Percentiles rank a stretch among this genome's conserved stretches.
phyloP scores from a whole-genome alignment of 2,888 invertebrate species.

The Caenorhabditis sulstoni region DNA sequence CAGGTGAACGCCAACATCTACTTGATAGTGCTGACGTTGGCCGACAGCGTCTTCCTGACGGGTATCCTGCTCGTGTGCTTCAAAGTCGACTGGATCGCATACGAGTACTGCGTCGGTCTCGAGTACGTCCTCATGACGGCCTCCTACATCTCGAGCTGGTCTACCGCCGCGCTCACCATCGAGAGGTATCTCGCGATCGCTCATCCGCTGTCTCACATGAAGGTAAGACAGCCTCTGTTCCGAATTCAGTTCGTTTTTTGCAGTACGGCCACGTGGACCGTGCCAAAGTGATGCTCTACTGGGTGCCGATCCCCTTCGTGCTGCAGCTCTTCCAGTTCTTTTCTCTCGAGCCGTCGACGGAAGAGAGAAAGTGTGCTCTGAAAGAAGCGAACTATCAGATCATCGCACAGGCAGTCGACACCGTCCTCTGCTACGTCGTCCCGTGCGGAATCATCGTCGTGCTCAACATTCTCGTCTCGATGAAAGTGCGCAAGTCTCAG shows the following conservation, averaged over 20 bases:
- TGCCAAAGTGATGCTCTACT: constrained; percentile 71
- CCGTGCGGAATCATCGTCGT: constrained; percentile 78
- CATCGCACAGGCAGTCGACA: constrained; percentile 73
- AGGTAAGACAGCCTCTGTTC: constrained; percentile 55
- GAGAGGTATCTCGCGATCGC: constrained; percentile 79
- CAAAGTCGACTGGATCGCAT: constrained; percentile 77
- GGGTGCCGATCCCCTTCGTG: constrained; percentile 79
- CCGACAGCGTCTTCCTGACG: constrained; percentile 76
- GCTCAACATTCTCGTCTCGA: constrained; percentile 75
- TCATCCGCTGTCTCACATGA: constrained; percentile 77
- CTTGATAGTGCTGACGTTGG: constrained; percentile 77
- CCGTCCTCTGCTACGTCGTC: constrained; percentile 77
- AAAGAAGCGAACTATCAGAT: constrained; percentile 71
- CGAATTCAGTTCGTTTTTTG: constrained; percentile 22
- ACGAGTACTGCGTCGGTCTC: constrained; percentile 74
- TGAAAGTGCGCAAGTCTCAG: constrained; percentile 68
- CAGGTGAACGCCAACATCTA: constrained; percentile 79
- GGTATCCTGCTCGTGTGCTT: constrained; percentile 75
- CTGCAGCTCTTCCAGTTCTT: constrained; percentile 78
- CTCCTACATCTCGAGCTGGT: constrained; percentile 78
- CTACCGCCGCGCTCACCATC: constrained; percentile 79
- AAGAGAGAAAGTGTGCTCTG: constrained; percentile 63
- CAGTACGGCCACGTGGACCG: constrained; percentile 75
- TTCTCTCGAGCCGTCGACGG: constrained; percentile 65
- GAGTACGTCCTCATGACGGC: constrained; percentile 79